These are phyloP conservation scores for Acanthisitta chloris DNA, from an alignment of 2,113 vertebrate species.

Conservation along the genomic window DNA sequence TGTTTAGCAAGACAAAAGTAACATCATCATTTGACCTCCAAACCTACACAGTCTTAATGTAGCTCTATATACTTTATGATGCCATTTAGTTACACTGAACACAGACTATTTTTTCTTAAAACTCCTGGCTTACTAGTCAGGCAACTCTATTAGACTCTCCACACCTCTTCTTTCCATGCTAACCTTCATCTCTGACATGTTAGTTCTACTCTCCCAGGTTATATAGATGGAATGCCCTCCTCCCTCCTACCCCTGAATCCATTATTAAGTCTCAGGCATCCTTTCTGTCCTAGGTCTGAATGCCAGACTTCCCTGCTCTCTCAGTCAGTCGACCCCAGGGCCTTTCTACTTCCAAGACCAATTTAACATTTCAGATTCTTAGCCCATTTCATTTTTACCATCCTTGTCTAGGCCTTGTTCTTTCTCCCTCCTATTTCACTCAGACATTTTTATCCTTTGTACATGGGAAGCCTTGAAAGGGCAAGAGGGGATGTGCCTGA, in stretches of 20 bases:
- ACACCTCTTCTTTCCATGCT: background rate
- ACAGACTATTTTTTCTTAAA: background rate
- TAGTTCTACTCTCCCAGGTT: background rate
- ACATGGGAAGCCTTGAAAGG: background rate
- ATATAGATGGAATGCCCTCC: background rate
- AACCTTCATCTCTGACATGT: accelerated
- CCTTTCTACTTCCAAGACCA: too few species aligned
- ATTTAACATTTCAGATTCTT: background rate
- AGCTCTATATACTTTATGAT: background rate
- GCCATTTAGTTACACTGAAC: background rate
- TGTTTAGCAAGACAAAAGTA: background rate
- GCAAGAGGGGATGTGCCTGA: background rate
- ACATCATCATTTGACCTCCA: background rate
- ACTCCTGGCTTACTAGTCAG: background rate
- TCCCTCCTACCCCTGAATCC: accelerated
- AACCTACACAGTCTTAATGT: background rate
- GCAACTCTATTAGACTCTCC: background rate
- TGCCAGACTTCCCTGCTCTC: background rate
- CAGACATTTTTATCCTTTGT: background rate
- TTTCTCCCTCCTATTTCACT: background rate
- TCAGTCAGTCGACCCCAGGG: background rate
- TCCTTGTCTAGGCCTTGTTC: background rate
- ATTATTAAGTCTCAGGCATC: background rate
- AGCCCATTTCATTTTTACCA: background rate
- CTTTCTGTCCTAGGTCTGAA: background rate